phyloP scores from a whole-genome alignment of 2,797 vertebrate species.

The Hydrophis major region DNA sequence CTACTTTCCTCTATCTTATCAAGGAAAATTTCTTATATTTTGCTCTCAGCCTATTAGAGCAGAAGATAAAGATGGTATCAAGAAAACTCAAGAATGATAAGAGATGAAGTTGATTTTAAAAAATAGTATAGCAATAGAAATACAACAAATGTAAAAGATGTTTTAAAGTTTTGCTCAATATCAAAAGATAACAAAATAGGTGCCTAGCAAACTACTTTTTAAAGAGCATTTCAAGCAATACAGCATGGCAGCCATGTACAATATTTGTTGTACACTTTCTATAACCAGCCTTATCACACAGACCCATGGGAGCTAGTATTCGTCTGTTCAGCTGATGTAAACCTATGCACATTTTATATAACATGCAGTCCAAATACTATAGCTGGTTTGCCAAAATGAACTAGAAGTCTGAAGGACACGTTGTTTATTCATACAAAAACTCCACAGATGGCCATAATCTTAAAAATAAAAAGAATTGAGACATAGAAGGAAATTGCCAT shows the following conservation, averaged over 20 bases:
- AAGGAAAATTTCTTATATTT: neutral
- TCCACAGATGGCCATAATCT: neutral
- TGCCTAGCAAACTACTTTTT: neutral
- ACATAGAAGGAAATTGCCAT: conserved; percentile 50
- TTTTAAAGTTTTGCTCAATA: neutral
- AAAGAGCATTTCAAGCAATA: neutral
- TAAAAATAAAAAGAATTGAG: neutral
- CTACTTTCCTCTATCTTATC: neutral
- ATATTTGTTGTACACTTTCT: neutral
- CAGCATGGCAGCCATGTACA: neutral
- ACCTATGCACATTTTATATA: neutral
- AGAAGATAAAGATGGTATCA: neutral
- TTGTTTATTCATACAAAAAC: neutral
- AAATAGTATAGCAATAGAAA: neutral
- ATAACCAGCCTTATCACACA: neutral
- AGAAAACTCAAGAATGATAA: neutral
- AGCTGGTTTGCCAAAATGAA: neutral
- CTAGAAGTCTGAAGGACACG: neutral
- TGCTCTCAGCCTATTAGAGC: neutral
- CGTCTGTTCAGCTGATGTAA: neutral
- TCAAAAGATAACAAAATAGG: neutral
- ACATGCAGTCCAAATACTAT: neutral
- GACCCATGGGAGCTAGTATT: neutral
- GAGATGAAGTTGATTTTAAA: neutral
- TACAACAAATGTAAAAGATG: neutral